A percentile compares a stretch with the other conserved stretches of the same genome.
Evolutionary conservation across 2,113 vertebrate genomes (phyloP).

Genomic region (Sturnus vulgaris): DNA sequence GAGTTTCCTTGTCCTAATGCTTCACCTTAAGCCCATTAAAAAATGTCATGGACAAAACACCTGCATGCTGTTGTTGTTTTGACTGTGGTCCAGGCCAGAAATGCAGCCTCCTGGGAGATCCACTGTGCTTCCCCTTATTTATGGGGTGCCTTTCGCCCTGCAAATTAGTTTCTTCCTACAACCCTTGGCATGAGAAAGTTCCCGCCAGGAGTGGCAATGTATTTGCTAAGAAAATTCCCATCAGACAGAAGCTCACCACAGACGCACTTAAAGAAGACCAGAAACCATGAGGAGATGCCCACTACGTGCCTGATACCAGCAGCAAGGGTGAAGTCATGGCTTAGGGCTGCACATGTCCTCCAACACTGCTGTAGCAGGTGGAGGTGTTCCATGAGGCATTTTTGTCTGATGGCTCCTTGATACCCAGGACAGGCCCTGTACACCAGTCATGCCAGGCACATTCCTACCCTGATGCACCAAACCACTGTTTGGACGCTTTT

Average conservation of each 20-base stretch:
- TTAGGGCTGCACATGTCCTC: neutral
- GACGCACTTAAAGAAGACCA: fast-evolving
- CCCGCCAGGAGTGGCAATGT: neutral
- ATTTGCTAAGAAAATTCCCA: neutral
- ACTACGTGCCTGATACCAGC: neutral
- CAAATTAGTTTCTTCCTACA: neutral
- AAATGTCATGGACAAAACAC: neutral
- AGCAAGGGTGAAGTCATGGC: neutral
- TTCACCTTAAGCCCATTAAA: neutral
- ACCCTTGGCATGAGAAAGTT: neutral
- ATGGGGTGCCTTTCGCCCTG: neutral
- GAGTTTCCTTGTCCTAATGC: neutral
- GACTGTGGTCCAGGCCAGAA: neutral
- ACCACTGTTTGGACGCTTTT: neutral
- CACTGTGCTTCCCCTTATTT: neutral
- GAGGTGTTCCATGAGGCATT: neutral
- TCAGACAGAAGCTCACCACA: neutral
- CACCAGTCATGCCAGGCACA: neutral
- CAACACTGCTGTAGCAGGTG: neutral
- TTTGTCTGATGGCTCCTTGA: neutral
- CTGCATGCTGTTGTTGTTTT: neutral
- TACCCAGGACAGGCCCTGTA: neutral
- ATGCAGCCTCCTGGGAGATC: neutral
- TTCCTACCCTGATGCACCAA: neutral
- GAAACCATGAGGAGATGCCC: neutral